Evolutionary conservation across 23 tunicate species (phyloP).

Genomic region (Phallusia fumigata): DNA sequence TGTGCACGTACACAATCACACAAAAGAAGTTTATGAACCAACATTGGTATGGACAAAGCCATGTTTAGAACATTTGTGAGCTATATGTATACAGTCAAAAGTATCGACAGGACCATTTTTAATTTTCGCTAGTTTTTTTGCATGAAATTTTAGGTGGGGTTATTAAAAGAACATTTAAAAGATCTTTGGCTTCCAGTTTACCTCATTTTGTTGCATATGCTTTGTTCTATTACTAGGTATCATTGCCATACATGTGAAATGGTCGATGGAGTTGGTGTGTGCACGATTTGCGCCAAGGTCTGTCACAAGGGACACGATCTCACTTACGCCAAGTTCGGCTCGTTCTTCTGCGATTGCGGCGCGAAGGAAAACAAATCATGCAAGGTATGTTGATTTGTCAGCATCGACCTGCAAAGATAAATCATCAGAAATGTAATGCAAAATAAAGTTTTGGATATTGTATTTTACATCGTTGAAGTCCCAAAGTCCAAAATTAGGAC

Average conservation of each 20-base stretch:
- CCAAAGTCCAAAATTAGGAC: no score
- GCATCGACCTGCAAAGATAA: background rate
- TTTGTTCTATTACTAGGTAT: conserved; percentile 39
- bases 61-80: background rate
- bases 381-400: conserved; percentile 19
- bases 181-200: no score
- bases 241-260: conserved; percentile 96
- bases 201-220: background rate
- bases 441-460: no score
- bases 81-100: no score
- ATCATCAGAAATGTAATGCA: no score
- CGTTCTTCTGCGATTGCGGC: conserved; percentile 99
- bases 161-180: no score
- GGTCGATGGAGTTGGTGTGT: conserved; percentile 97
- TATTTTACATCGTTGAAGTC: no score
- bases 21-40: conserved; percentile 97
- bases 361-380: conserved; percentile 93
- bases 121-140: no score
- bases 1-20: conserved; percentile 92
- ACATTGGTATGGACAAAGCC: conserved; percentile 63
- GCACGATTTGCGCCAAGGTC: conserved; percentile 90
- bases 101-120: no score
- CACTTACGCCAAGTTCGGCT: conserved; percentile 87
- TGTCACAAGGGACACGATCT: conserved; percentile 92
- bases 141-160: no score